Conservation (phyloP, 2,888 invertebrate genomes). For the Acronicta aceris region DNA sequence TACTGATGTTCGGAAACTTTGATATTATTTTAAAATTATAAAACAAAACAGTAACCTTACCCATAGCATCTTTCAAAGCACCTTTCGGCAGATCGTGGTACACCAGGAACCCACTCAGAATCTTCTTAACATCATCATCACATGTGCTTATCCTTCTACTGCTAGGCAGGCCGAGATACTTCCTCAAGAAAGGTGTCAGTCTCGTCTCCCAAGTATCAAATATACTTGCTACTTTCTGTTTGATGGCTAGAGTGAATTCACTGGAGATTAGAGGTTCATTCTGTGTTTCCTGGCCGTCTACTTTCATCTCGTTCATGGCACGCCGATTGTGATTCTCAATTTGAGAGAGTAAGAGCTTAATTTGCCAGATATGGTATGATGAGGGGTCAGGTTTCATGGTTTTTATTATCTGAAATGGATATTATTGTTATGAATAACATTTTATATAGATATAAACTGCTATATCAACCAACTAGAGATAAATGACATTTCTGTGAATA, state of each 20-base stretch:
- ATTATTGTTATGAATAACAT: too few relatives aligned
- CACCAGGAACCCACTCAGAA: slow-evolving; percentile 87
- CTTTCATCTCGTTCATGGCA: slow-evolving; percentile 67
- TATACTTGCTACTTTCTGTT: slow-evolving; percentile 86
- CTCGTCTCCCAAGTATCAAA: slow-evolving; percentile 89
- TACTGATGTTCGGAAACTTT: too few relatives aligned
- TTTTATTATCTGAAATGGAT: slow-evolving; percentile 85
- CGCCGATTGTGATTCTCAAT: slow-evolving; percentile 76
- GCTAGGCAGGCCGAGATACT: slow-evolving; percentile 85
- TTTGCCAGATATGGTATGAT: slow-evolving; percentile 92
- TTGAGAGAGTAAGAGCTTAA: slow-evolving; percentile 91
- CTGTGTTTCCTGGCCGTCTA: slow-evolving; percentile 71
- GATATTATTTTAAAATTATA: too few relatives aligned
- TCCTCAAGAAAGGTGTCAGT: slow-evolving; percentile 79
- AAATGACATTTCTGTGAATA: too few relatives aligned
- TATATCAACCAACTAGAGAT: too few relatives aligned
- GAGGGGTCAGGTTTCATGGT: slow-evolving; percentile 86
- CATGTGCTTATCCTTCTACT: slow-evolving; percentile 66
- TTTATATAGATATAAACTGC: too few relatives aligned
- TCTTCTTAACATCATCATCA: slow-evolving; percentile 74
- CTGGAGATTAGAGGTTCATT: slow-evolving; percentile 87
- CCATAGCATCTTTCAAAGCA: slow-evolving; percentile 64
- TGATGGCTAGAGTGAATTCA: slow-evolving; percentile 90
- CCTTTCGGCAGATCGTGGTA: slow-evolving; percentile 89
- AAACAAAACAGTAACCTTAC: slow-evolving; percentile 16